Evolutionary conservation across 2,797 vertebrate species (phyloP).

Genomic region (Anabacerthia variegaticeps): DNA sequence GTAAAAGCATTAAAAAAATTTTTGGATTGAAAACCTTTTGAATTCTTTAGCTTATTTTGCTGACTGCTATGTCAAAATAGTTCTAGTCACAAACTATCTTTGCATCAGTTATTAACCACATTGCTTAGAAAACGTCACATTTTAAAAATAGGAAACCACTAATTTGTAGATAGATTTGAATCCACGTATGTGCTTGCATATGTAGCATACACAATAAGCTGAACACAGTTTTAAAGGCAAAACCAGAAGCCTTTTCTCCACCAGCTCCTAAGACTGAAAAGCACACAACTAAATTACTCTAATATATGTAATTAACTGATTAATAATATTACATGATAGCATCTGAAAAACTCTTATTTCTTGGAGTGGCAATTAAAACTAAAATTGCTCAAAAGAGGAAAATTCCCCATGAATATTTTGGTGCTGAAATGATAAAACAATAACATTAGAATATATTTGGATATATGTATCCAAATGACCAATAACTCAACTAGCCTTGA

Average conservation of each 20-base stretch:
- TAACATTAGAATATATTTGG: neutral
- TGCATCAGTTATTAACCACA: neutral
- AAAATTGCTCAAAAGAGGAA: neutral
- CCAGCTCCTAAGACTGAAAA: neutral
- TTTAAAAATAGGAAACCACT: neutral
- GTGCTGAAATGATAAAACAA: neutral
- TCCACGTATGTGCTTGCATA: fast-evolving
- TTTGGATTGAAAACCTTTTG: neutral
- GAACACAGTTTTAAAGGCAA: neutral
- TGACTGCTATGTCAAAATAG: neutral
- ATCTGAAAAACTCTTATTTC: neutral
- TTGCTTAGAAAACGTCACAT: neutral
- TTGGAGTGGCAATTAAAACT: neutral
- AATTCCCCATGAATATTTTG: neutral
- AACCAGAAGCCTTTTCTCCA: neutral
- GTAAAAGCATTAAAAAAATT: neutral
- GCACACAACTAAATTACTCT: neutral
- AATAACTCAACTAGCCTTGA: neutral
- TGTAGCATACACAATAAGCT: neutral
- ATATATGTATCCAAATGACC: neutral
- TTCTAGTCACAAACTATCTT: neutral
- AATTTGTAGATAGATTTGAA: neutral
- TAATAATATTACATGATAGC: neutral
- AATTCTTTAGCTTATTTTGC: neutral
- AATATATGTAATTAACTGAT: neutral